Conservation (phyloP, 2,113 vertebrate species). For the Oncorhynchus tshawytscha region DNA sequence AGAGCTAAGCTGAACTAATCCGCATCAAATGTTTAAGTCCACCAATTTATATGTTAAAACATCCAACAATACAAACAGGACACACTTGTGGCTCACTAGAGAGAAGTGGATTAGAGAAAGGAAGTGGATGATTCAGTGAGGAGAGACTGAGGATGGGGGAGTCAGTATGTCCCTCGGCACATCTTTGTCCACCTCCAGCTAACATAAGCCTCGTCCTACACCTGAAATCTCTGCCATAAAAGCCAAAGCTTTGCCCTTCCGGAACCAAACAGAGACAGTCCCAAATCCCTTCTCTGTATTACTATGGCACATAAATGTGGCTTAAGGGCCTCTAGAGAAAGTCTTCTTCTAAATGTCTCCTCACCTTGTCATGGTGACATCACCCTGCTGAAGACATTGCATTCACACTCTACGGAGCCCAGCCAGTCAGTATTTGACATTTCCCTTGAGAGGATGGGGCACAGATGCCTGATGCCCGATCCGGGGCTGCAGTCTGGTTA, state of each 20-base stretch:
- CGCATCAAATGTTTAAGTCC: conserved; percentile 71
- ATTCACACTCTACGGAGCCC: background rate
- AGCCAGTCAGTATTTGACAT: background rate
- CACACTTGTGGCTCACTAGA: conserved; percentile 58
- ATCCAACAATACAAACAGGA: conserved; percentile 66
- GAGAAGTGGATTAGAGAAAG: conserved; percentile 64
- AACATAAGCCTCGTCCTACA: conserved; percentile 45
- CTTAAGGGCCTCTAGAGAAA: conserved; percentile 8
- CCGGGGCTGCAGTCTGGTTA: background rate
- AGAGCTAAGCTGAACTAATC: conserved; percentile 72
- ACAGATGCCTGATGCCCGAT: background rate
- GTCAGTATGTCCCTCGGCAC: conserved; percentile 31
- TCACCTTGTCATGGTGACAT: conserved; percentile 13
- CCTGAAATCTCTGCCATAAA: conserved; percentile 43
- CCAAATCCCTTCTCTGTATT: conserved; percentile 28
- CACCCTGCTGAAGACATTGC: background rate
- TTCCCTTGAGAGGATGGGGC: background rate
- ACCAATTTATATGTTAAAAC: conserved; percentile 66
- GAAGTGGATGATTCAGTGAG: conserved; percentile 50
- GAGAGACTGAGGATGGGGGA: conserved; percentile 43
- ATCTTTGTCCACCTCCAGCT: conserved; percentile 48
- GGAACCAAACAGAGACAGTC: conserved; percentile 27
- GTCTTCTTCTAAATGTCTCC: conserved; percentile 29
- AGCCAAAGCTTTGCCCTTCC: background rate
- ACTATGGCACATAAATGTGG: background rate